Evolutionary conservation across 2,797 vertebrate genomes (phyloP).

Genomic region (Galago senegalensis): DNA sequence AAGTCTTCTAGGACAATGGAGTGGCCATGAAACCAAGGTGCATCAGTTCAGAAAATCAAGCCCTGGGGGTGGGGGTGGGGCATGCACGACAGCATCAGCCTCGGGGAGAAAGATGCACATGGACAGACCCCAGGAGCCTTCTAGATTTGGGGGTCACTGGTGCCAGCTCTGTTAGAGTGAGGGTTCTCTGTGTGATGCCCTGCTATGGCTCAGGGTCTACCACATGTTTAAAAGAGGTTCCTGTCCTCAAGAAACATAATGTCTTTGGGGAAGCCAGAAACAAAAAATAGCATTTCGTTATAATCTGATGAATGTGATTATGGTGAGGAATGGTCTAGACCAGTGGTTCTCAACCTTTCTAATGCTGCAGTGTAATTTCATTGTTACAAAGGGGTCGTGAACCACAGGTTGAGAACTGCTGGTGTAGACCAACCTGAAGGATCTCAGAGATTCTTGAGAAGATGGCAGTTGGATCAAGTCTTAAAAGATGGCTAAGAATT

Average conservation of each 20-base stretch:
- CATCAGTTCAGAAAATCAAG: not conserved
- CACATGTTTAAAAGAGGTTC: not conserved
- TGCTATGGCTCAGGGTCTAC: not conserved
- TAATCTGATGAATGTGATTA: not conserved
- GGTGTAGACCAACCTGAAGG: not conserved
- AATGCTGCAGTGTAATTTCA: no score
- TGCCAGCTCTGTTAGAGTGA: not conserved
- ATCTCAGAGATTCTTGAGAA: not conserved
- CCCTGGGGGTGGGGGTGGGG: not conserved
- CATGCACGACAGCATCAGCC: not conserved
- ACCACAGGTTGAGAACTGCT: no score
- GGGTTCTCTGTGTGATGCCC: not conserved
- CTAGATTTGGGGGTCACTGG: not conserved
- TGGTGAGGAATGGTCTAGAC: no score
- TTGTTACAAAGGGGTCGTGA: no score
- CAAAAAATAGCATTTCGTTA: not conserved
- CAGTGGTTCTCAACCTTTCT: no score
- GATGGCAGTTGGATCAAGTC: not conserved
- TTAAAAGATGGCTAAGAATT: not conserved
- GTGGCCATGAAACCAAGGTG: not conserved
- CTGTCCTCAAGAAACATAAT: not conserved
- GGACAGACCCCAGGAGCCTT: not conserved
- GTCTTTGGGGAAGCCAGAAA: not conserved
- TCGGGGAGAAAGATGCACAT: not conserved
- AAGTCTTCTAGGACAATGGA: not conserved